These are phyloP conservation scores for Cardinalis cardinalis DNA, from an alignment of 2,113 vertebrate genomes.

Conservation along the genomic window DNA sequence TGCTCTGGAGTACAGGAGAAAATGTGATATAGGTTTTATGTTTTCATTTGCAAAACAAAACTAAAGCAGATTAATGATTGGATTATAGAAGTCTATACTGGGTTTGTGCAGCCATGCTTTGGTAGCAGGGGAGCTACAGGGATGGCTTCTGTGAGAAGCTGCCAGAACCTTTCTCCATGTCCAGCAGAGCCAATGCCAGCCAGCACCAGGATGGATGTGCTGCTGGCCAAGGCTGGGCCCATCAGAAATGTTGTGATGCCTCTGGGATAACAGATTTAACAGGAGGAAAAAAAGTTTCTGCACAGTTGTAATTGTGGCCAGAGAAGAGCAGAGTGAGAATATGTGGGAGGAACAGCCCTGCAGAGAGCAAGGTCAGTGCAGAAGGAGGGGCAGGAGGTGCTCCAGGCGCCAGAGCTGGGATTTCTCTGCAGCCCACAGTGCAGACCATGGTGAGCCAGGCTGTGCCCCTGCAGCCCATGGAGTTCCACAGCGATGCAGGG, in stretches of 20 bases:
- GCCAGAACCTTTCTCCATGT: background rate
- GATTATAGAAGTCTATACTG: background rate
- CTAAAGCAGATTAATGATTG: background rate
- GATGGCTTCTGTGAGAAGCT: background rate
- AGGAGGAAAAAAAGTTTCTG: background rate
- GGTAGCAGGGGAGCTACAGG: background rate
- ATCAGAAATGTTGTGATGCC: background rate
- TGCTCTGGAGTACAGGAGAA: background rate
- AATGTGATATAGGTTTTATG: background rate
- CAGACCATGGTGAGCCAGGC: background rate
- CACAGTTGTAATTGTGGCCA: rapidly evolving
- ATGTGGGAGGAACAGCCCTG: background rate
- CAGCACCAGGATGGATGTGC: rapidly evolving
- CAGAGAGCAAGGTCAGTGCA: background rate
- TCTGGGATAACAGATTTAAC: background rate
- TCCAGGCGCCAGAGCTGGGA: background rate
- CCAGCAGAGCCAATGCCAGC: background rate
- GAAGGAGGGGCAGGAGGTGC: background rate
- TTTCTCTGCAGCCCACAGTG: background rate
- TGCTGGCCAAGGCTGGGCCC: no score
- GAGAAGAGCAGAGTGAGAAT: background rate
- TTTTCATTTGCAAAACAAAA: background rate
- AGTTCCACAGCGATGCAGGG: no score
- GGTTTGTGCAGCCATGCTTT: background rate
- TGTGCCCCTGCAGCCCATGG: background rate